These are phyloP conservation scores for Macaria notata DNA, from an alignment of 2,888 invertebrate species.

Conservation along the genomic window DNA sequence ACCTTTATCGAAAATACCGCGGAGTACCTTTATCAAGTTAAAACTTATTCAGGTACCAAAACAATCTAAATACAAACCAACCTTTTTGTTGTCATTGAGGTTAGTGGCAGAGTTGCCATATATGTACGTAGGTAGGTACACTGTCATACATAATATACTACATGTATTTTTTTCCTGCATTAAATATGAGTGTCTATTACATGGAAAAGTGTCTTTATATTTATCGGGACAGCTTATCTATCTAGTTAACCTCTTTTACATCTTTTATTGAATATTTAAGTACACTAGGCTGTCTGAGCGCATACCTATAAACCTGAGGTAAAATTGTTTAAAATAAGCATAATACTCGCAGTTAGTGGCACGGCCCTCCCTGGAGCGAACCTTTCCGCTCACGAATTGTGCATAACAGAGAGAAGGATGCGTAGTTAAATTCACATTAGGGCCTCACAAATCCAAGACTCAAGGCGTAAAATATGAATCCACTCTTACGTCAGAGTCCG, in stretches of 20 bases:
- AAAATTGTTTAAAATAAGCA: constrained; percentile 8
- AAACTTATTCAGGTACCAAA: constrained; percentile 18
- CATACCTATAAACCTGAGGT: too few species aligned
- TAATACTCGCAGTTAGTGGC: not conserved
- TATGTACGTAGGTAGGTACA: too few species aligned
- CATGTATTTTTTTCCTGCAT: too few species aligned
- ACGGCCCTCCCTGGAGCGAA: constrained; percentile 10
- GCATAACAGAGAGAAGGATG: constrained; percentile 22
- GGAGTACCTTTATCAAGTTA: constrained; percentile 21
- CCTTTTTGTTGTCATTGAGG: constrained; percentile 3
- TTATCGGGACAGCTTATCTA: too few species aligned
- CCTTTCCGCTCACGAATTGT: constrained; percentile 19
- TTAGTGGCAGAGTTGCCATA: too few species aligned
- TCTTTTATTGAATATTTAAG: too few species aligned
- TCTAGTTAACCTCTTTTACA: too few species aligned
- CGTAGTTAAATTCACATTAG: constrained; percentile 35
- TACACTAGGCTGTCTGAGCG: too few species aligned
- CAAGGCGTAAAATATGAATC: constrained; percentile 16
- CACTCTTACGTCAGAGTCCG: constrained; percentile 20
- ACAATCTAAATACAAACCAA: constrained; percentile 12
- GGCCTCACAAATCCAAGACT: constrained; percentile 18
- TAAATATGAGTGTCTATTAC: too few species aligned
- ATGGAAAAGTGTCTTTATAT: too few species aligned
- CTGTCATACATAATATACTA: too few species aligned
- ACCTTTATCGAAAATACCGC: constrained; percentile 23